Conservation (phyloP, 2,797 vertebrate species). For the Chelidonichthys spinosus region DNA sequence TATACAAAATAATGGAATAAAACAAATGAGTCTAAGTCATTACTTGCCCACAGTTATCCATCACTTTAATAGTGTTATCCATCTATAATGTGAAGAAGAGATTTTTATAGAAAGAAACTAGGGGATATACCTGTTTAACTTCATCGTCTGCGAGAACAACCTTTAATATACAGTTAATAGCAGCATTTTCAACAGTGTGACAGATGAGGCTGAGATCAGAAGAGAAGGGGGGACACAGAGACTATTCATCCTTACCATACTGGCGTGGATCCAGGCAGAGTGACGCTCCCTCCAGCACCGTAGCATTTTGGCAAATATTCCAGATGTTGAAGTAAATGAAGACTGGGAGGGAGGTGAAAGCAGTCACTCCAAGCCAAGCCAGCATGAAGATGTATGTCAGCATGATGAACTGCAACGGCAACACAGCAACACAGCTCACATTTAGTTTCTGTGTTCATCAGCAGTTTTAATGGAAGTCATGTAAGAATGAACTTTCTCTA, state of each 20-base stretch:
- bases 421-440: conserved; percentile 17
- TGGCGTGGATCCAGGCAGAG: conserved; percentile 97
- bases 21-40: background rate
- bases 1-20: background rate
- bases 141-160: background rate
- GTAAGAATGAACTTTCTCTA: background rate
- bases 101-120: background rate
- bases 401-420: conserved; percentile 93
- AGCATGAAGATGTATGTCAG: conserved; percentile 99
- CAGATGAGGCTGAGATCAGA: background rate
- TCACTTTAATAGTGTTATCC: background rate
- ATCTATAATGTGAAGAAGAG: background rate
- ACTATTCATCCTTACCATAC: conserved; percentile 86
- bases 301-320: conserved; percentile 96
- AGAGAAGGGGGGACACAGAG: background rate
- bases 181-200: background rate
- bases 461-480: background rate
- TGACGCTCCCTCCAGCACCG: conserved; percentile 87
- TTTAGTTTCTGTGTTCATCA: background rate
- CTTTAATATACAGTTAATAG: background rate
- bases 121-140: background rate
- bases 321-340: conserved; percentile 99
- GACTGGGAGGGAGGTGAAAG: conserved; percentile 96
- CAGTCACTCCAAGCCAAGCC: conserved; percentile 98
- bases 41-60: background rate